phyloP scores from a whole-genome alignment of 92 coral and sea anemone genomes.

The Epizoanthus stellaris region DNA sequence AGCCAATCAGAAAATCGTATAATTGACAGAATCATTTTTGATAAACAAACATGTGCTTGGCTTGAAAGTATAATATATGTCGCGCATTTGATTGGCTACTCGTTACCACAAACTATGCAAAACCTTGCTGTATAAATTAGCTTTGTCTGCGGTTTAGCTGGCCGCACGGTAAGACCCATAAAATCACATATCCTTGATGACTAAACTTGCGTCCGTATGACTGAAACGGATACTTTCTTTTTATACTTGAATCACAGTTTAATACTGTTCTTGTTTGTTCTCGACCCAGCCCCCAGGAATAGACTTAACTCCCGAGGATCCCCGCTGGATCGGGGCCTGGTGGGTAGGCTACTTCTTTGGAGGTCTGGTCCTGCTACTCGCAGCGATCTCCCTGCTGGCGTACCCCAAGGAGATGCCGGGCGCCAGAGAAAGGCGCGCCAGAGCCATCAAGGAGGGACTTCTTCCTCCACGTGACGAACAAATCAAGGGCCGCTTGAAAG shows the following conservation, averaged over 20 bases:
- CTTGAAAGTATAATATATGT: too few species aligned
- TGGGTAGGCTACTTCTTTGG: slow-evolving; percentile 99
- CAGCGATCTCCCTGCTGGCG: slow-evolving; percentile 92
- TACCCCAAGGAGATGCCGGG: slow-evolving; percentile 99
- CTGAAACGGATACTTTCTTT: too few species aligned
- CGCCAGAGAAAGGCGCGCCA: slow-evolving; percentile 81
- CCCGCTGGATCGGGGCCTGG: slow-evolving; percentile 99
- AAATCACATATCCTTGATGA: too few species aligned
- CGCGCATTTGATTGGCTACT: too few species aligned
- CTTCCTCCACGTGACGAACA: slow-evolving; percentile 88
- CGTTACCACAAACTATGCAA: too few species aligned
- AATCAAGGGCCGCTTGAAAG: slow-evolving; percentile 84
- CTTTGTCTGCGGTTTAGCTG: too few species aligned
- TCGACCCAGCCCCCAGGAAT: slow-evolving; percentile 93
- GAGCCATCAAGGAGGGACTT: slow-evolving; percentile 89
- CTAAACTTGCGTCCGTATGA: too few species aligned
- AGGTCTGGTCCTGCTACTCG: slow-evolving; percentile 82
- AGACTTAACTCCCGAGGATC: slow-evolving; percentile 94
- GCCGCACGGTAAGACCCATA: too few species aligned
- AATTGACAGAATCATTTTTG: too few species aligned
- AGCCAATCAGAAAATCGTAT: too few species aligned
- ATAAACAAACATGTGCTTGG: too few species aligned
- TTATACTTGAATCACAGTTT: background rate
- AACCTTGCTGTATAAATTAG: too few species aligned
- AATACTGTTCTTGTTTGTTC: background rate